phyloP scores from a whole-genome alignment of 1,140 invertebrate genomes.

The Schlechtendalia chinensis region DNA sequence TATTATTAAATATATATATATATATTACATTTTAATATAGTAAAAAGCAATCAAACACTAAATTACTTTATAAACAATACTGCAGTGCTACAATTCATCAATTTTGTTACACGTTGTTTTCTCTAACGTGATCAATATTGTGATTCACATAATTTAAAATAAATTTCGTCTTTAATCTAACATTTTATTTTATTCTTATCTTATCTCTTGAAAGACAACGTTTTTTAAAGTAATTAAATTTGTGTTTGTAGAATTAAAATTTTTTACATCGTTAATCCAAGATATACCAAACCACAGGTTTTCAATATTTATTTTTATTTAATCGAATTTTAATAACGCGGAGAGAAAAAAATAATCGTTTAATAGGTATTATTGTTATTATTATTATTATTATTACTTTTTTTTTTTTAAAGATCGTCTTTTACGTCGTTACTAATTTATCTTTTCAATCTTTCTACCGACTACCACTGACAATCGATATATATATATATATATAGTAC shows the following conservation, averaged over 20 bases:
- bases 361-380: constrained; percentile 27
- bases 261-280: not conserved
- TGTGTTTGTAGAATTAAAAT: not conserved
- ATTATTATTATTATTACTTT: not conserved
- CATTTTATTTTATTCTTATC: too few relatives aligned
- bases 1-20: too few relatives aligned
- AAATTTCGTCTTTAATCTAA: too few relatives aligned
- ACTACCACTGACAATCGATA: not conserved
- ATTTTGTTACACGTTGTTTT: not conserved
- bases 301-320: not conserved
- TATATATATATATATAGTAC: too few relatives aligned
- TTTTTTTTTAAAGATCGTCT: constrained; percentile 8
- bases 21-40: too few relatives aligned
- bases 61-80: too few relatives aligned
- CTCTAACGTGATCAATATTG: not conserved
- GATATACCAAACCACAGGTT: not conserved
- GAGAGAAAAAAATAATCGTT: too few relatives aligned
- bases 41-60: too few relatives aligned
- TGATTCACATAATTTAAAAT: not conserved
- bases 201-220: too few relatives aligned
- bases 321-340: not conserved
- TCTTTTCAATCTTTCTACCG: constrained; percentile 17
- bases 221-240: not conserved
- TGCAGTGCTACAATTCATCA: too few relatives aligned
- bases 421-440: constrained; percentile 8